These are phyloP conservation scores for Anguilla obscura DNA, from an alignment of 2,797 vertebrate genomes.

Conservation along the genomic window DNA sequence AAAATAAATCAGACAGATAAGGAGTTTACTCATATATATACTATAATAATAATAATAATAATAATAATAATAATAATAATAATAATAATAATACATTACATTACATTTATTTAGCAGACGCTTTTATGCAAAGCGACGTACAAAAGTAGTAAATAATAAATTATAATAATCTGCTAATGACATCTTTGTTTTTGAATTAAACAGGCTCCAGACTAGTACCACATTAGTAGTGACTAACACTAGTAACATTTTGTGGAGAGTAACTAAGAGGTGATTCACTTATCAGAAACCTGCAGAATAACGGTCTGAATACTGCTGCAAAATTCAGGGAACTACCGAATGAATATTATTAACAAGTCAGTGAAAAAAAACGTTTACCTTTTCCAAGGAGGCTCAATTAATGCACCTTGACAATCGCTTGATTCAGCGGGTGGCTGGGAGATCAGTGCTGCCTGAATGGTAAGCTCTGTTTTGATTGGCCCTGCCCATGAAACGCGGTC, in stretches of 20 bases:
- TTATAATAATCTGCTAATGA: neutral
- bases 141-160: too few relatives aligned
- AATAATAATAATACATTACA: too few relatives aligned
- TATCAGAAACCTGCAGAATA: neutral
- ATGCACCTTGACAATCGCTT: conserved; percentile 2
- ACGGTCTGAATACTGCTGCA: too few relatives aligned
- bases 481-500: neutral
- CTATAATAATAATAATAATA: conserved; percentile 64
- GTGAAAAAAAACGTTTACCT: neutral
- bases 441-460: neutral
- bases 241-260: too few relatives aligned
- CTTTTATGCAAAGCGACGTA: too few relatives aligned
- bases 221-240: too few relatives aligned
- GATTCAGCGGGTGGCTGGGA: neutral
- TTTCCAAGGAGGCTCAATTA: neutral
- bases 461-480: neutral
- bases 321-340: too few relatives aligned
- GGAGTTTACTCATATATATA: conserved; percentile 61
- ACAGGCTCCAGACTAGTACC: too few relatives aligned
- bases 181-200: neutral
- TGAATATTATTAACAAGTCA: neutral
- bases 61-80: neutral
- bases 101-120: too few relatives aligned
- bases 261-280: too few relatives aligned
- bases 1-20: conserved; percentile 64